Conservation (phyloP, 2,797 vertebrate species). For the Periparus ater region DNA sequence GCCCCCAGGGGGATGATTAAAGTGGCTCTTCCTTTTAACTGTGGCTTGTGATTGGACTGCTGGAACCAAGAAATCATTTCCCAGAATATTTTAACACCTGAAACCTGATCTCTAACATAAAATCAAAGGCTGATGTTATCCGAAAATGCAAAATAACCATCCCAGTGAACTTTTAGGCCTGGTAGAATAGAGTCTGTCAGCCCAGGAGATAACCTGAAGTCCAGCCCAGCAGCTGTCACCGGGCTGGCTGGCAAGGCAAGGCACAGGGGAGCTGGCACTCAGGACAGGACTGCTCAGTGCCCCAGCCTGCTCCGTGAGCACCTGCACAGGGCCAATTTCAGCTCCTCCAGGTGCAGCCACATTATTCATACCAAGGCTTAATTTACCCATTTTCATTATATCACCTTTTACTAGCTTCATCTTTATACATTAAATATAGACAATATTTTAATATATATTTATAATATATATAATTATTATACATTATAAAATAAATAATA, state of each 20-base stretch:
- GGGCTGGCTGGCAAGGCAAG: neutral
- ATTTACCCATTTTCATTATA: neutral
- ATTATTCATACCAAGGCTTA: neutral
- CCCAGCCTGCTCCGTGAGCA: neutral
- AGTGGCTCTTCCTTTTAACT: neutral
- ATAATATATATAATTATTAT: no score
- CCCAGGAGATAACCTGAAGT: neutral
- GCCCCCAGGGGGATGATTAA: neutral
- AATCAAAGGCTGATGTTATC: neutral
- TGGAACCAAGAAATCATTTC: accelerated
- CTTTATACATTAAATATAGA: no score
- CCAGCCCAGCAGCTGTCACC: accelerated
- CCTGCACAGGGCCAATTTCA: no score
- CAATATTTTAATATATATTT: no score
- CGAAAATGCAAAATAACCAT: neutral
- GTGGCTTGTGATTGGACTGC: neutral
- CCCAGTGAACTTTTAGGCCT: neutral
- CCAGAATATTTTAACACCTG: neutral
- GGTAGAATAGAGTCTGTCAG: neutral
- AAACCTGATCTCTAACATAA: neutral
- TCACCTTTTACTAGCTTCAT: neutral
- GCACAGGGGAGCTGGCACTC: accelerated
- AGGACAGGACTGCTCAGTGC: neutral
- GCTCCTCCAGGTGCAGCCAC: accelerated
- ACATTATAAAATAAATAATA: no score